A percentile compares a stretch with the other conserved stretches of the same genome.
These are phyloP conservation scores for Caranx melampygus DNA, from an alignment of 2,113 vertebrate genomes.

Conservation along the genomic window DNA sequence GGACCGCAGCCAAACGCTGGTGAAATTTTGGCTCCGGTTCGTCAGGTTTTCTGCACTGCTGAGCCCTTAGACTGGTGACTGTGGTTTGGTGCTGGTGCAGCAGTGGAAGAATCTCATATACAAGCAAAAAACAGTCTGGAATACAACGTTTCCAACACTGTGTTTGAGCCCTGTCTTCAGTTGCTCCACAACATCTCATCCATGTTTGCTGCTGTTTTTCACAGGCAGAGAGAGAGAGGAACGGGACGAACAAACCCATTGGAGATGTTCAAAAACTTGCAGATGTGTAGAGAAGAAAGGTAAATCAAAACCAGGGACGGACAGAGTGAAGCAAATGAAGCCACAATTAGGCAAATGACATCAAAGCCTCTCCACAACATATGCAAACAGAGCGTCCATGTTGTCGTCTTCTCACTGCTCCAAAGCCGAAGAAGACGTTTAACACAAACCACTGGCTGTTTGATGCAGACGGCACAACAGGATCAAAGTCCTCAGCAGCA, in stretches of 20 bases:
- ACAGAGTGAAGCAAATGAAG: neutral
- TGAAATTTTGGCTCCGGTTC: slow-evolving; percentile 43
- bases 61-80: slow-evolving; percentile 38
- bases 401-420: neutral
- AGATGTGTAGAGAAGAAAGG: neutral
- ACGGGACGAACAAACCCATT: neutral
- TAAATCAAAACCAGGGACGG: neutral
- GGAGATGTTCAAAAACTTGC: neutral
- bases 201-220: too few species aligned
- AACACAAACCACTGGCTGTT: too few species aligned
- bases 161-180: neutral
- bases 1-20: slow-evolving; percentile 55
- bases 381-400: neutral
- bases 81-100: slow-evolving; percentile 5
- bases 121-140: neutral
- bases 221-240: too few species aligned
- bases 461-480: too few species aligned
- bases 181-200: too few species aligned
- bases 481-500: neutral
- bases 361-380: neutral
- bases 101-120: slow-evolving; percentile 14
- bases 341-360: neutral
- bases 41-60: slow-evolving; percentile 38
- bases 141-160: neutral
- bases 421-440: neutral